These are phyloP conservation scores for Drosophila paramelanica DNA, from an alignment of 2,888 invertebrate species.

Conservation along the genomic window DNA sequence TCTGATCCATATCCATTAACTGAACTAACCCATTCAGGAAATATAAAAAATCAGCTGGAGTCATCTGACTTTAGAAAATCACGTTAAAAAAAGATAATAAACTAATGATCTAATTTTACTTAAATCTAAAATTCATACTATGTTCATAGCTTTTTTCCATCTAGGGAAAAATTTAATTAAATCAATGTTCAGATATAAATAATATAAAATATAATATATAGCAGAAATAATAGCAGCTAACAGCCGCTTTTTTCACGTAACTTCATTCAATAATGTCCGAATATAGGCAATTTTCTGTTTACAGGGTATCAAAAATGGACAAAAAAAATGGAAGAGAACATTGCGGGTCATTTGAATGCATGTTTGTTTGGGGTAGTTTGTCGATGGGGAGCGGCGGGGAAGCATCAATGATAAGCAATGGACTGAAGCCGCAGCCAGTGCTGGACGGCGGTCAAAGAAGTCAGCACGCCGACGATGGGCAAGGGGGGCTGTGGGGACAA, in stretches of 20 bases:
- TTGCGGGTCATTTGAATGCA: constrained; percentile 66
- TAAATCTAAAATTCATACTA: background rate
- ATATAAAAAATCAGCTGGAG: too few relatives aligned
- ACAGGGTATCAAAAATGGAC: constrained; percentile 33
- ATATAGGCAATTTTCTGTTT: background rate
- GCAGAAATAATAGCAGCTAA: too few relatives aligned
- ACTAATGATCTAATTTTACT: background rate
- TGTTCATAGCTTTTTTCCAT: too few relatives aligned
- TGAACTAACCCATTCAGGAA: too few relatives aligned
- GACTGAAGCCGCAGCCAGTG: constrained; percentile 37
- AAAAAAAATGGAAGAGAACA: constrained; percentile 13
- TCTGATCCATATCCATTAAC: too few relatives aligned
- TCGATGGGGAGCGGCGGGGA: background rate
- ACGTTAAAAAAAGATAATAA: too few relatives aligned
- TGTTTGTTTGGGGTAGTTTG: constrained; percentile 23
- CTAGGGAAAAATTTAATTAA: background rate
- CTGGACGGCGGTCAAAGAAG: constrained; percentile 55
- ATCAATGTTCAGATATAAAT: background rate
- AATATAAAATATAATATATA: too few relatives aligned
- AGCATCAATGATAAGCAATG: constrained; percentile 59
- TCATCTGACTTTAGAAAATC: too few relatives aligned
- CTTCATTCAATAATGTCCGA: too few relatives aligned
- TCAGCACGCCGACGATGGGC: constrained; percentile 31
- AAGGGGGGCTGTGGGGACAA: background rate
- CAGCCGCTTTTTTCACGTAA: too few relatives aligned